Evolutionary conservation across 1,140 invertebrate species (phyloP), one percentile per base, ranked within the genome.

Genomic region (Aphelenchoides fujianensis): DNA sequence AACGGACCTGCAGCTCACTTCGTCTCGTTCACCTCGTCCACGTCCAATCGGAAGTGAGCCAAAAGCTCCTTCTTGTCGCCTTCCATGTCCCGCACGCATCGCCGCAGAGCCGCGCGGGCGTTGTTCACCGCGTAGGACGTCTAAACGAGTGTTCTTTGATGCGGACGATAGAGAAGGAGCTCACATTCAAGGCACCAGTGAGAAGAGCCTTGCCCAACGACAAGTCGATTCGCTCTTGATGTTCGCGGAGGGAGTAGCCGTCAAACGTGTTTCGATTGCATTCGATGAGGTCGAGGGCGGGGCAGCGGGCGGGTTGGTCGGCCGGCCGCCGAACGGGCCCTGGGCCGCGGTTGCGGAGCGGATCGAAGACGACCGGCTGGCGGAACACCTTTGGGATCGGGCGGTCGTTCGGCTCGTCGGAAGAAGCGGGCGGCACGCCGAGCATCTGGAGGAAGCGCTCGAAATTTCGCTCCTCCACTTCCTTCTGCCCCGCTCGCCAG

Each of bases 221-320:
- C 55, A 59, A 59, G 34, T 59, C 55, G 34, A 59, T 32, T 7
- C 55, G 55, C 5, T 59, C 5, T 59, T 59, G 55, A 19, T 59
- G 55, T 59, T 59, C 55, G 7, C 19, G 55, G 28, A 59, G 19
- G 28, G 55, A 59, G 34, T 59, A 59, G 7, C 55, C 55, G 55
- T 59, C 55, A 23, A 59, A 59, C 28, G 27, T 59, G 5, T 7
- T 59, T 27, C 55, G 55, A 59, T 19, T 5, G 55, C 55, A 59
- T 16, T 59, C 19, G 23, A 59, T 59, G 12, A 19, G 7, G 5
- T 59, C 55, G 5, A 59, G 28, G 5, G 34, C 5, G 12, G 55
- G 23, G 19, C 55, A 59, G 5, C 5, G 5, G 23, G 55, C 55
- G 5, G 5, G 55, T 7, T 59, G 19, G 34, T 19, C 34, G 5